These are phyloP conservation scores for Triplophysa tibetana DNA, from an alignment of 2,113 vertebrate genomes.

Conservation along the genomic window DNA sequence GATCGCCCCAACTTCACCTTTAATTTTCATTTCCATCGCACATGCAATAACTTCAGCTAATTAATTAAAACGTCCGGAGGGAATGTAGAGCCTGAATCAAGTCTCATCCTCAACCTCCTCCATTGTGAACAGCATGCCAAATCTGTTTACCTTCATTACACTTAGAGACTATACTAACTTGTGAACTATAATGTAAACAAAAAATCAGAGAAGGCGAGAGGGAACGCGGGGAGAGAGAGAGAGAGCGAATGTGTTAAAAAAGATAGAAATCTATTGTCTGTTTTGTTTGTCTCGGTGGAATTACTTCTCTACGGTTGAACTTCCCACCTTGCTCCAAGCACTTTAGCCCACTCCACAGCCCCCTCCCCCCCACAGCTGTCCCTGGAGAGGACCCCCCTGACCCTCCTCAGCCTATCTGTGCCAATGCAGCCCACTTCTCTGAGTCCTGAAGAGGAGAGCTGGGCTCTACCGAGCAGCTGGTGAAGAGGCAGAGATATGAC, in stretches of 20 bases:
- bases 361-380: slow-evolving; percentile 52
- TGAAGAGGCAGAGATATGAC: slow-evolving; percentile 55
- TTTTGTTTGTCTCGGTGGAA: slow-evolving; percentile 40
- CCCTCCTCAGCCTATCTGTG: slow-evolving; percentile 49
- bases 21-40: background rate
- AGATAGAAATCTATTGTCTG: slow-evolving; percentile 26
- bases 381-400: slow-evolving; percentile 55
- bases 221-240: background rate
- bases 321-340: slow-evolving; percentile 52
- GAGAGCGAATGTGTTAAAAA: slow-evolving; percentile 31
- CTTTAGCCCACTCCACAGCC: slow-evolving; percentile 54
- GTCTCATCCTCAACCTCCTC: background rate
- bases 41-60: background rate
- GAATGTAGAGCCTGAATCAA: background rate
- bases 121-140: background rate
- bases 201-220: background rate
- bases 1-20: background rate
- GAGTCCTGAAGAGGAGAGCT: slow-evolving; percentile 44
- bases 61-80: background rate
- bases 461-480: slow-evolving; percentile 52
- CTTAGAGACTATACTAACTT: slow-evolving; percentile 1
- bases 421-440: slow-evolving; percentile 47
- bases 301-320: slow-evolving; percentile 48
- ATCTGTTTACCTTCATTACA: slow-evolving; percentile 12
- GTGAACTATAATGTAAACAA: background rate